Conservation (phyloP, 2,113 vertebrate genomes). For the Xerus inauris region DNA sequence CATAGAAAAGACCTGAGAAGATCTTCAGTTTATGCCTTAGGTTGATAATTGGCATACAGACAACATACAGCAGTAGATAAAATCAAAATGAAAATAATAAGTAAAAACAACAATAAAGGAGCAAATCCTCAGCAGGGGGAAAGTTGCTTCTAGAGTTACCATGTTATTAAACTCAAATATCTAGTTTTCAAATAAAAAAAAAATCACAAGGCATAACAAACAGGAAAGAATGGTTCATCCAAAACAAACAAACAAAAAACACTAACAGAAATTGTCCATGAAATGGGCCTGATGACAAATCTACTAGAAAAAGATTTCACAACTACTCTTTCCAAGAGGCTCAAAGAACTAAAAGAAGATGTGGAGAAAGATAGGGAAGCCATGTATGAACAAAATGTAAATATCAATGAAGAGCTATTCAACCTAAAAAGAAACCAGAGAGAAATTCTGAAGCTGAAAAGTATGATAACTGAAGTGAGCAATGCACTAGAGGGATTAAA, state of each 20-base stretch:
- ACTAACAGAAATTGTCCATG: background rate
- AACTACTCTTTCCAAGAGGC: background rate
- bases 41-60: background rate
- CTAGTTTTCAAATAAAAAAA: background rate
- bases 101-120: background rate
- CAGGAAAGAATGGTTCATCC: background rate
- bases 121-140: background rate
- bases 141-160: background rate
- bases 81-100: background rate
- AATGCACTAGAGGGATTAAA: background rate
- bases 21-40: background rate
- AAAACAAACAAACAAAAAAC: background rate
- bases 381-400: background rate
- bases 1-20: background rate
- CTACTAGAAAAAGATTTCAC: background rate
- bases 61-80: background rate
- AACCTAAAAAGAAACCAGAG: background rate
- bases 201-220: background rate
- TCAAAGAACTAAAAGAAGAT: background rate
- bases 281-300: background rate
- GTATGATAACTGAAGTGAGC: background rate
- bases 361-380: background rate
- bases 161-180: background rate
- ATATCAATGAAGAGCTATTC: background rate
- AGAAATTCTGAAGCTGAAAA: background rate